phyloP scores from a whole-genome alignment of 2,888 invertebrate genomes.

The Euphydryas editha region DNA sequence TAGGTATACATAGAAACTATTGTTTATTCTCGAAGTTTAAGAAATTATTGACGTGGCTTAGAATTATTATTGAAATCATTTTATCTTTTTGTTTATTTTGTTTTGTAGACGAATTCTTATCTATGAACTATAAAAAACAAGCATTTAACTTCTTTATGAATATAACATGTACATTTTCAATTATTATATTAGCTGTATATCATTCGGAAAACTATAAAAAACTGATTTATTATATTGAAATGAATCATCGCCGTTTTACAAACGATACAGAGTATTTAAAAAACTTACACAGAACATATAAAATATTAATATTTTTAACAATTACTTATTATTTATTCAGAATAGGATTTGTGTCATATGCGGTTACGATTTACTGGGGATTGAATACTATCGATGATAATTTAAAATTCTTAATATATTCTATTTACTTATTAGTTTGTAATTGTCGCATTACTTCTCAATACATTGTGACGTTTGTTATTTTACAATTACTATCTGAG shows the following conservation, averaged over 20 bases:
- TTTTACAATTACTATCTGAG: conserved; percentile 47
- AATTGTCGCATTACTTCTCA: conserved; percentile 39
- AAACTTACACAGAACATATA: conserved; percentile 9
- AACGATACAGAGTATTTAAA: conserved; percentile 12
- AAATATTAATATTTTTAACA: background rate
- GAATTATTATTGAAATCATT: conserved; percentile 25
- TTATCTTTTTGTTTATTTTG: background rate
- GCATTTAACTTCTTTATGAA: background rate
- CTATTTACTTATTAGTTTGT: conserved; percentile 6
- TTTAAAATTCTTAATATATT: background rate
- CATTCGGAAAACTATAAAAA: conserved; percentile 8
- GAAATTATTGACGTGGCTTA: conserved; percentile 20
- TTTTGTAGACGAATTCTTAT: background rate
- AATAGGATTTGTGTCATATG: background rate
- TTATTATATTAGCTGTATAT: conserved; percentile 8
- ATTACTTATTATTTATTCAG: background rate
- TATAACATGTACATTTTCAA: background rate
- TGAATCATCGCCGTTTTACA: conserved; percentile 5
- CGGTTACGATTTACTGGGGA: background rate
- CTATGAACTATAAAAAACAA: background rate
- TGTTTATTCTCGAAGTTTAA: conserved; percentile 12
- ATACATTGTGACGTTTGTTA: conserved; percentile 44
- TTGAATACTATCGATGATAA: background rate
- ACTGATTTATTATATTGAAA: conserved; percentile 8
- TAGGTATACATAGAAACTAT: conserved; percentile 38